A percentile compares a stretch with the other conserved stretches of the same genome.
Conservation (phyloP, 2,888 invertebrate genomes). For the Spatulosminthurus flaviceps region DNA sequence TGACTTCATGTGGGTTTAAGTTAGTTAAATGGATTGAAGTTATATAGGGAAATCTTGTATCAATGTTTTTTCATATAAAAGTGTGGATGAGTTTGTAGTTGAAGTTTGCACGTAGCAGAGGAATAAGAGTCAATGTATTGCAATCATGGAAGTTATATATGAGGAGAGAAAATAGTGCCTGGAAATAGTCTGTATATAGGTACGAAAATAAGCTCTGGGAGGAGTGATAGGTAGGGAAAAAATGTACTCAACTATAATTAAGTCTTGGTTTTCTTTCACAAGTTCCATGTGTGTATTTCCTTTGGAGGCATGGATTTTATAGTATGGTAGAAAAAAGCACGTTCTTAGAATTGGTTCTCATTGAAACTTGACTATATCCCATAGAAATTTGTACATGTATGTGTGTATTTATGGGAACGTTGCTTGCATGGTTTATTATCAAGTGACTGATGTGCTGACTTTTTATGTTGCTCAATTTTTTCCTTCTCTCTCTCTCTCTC, state of each 20-base stretch:
- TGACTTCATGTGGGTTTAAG: too few species aligned
- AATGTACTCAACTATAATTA: slow-evolving; percentile 44
- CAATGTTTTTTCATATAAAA: too few species aligned
- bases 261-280: slow-evolving; percentile 28
- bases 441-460: slow-evolving; percentile 6
- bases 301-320: slow-evolving; percentile 14
- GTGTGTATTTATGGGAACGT: not conserved
- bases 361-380: too few species aligned
- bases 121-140: too few species aligned
- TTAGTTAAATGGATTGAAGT: too few species aligned
- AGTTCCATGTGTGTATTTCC: not conserved
- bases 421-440: not conserved
- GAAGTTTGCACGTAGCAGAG: too few species aligned
- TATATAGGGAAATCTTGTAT: too few species aligned
- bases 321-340: slow-evolving; percentile 23
- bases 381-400: too few species aligned
- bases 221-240: not conserved
- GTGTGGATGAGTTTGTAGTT: too few species aligned
- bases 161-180: not conserved
- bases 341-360: slow-evolving; percentile 33
- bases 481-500: too few species aligned
- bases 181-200: not conserved
- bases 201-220: not conserved
- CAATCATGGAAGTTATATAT: too few species aligned
- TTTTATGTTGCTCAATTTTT: slow-evolving; percentile 26